These are phyloP conservation scores for Sminthurinus signatus DNA, from an alignment of 1,140 invertebrate species.

Conservation along the genomic window DNA sequence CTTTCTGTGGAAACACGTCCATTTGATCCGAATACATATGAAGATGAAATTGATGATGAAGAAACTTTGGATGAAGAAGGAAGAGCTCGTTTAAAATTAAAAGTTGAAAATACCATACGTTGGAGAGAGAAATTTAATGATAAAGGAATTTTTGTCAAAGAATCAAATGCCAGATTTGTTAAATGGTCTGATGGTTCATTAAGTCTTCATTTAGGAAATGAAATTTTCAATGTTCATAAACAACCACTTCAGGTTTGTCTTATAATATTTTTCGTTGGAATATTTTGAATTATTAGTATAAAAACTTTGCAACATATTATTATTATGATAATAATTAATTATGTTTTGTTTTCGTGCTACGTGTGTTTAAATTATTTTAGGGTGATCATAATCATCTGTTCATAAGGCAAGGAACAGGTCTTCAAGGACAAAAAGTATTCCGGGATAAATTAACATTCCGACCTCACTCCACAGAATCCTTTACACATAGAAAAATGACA, in stretches of 20 bases:
- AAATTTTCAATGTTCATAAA: conserved; percentile 96
- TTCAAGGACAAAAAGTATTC: conserved; percentile 96
- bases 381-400: conserved; percentile 92
- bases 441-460: conserved; percentile 93
- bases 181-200: conserved; percentile 97
- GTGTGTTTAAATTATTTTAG: conserved; percentile 54
- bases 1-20: conserved; percentile 86
- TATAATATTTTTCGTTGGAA: no score
- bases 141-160: conserved; percentile 72
- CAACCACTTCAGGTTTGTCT: conserved; percentile 67
- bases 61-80: conserved; percentile 97
- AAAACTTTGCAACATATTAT: conserved; percentile 1
- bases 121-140: conserved; percentile 86
- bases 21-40: conserved; percentile 90
- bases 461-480: conserved; percentile 95
- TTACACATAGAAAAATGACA: conserved; percentile 98
- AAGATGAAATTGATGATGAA: conserved; percentile 99
- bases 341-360: not conserved
- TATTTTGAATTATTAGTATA: no score
- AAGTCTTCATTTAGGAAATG: conserved; percentile 92
- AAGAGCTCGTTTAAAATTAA: conserved; percentile 77
- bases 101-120: conserved; percentile 95
- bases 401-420: conserved; percentile 92
- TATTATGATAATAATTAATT: not conserved
- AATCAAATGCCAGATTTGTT: conserved; percentile 93